These are phyloP conservation scores for Pachyramphus minor DNA, from an alignment of 2,113 vertebrate genomes.

Conservation along the genomic window DNA sequence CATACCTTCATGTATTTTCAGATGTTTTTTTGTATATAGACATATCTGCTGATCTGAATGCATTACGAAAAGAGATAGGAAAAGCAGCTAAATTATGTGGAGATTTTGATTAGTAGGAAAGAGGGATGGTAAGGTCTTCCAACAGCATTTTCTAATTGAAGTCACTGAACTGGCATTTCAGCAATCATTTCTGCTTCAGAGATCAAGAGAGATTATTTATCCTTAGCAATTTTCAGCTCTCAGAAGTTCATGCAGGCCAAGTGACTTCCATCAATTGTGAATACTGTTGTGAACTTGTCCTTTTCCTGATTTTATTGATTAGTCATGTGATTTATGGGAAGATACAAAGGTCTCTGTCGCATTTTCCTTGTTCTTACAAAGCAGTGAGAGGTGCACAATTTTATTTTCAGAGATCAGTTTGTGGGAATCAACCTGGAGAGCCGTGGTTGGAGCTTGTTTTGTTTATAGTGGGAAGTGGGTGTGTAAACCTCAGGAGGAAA, in stretches of 20 bases:
- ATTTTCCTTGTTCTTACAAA: background rate
- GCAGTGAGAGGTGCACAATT: background rate
- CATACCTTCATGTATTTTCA: background rate
- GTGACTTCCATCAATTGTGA: background rate
- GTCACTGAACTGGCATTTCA: slow-evolving; percentile 39
- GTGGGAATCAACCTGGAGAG: background rate
- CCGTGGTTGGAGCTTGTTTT: background rate
- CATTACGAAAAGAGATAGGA: background rate
- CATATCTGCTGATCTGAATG: background rate
- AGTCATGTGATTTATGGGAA: background rate
- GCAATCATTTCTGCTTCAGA: slow-evolving; percentile 47
- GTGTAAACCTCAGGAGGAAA: background rate
- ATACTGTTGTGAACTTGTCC: background rate
- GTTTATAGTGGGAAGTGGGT: background rate
- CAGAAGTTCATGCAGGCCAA: slow-evolving; percentile 19
- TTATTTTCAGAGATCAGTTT: background rate
- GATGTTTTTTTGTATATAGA: background rate
- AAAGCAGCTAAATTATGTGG: background rate
- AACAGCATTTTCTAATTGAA: slow-evolving; percentile 49
- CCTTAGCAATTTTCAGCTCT: slow-evolving; percentile 9
- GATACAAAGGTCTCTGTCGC: background rate
- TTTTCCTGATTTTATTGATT: background rate
- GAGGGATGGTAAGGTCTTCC: background rate
- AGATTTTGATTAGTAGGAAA: slow-evolving; percentile 6
- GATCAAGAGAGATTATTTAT: slow-evolving; percentile 47